Conservation (phyloP, 2,888 invertebrate species). For the Dyspetes luteomarginatus region DNA sequence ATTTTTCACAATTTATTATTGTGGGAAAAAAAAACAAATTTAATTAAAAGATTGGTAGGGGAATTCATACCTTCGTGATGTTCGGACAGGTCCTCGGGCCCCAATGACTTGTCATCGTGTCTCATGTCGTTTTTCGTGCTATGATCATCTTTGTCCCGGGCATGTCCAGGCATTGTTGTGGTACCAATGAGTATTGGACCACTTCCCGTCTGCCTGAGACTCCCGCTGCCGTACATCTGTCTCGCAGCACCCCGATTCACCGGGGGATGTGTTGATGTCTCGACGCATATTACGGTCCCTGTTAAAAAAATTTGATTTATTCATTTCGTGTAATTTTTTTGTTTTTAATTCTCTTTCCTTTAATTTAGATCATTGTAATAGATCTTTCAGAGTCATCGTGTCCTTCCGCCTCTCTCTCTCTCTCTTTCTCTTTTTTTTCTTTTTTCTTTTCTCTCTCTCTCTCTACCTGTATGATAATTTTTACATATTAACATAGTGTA, state of each 20-base stretch:
- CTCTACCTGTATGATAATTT: too few species aligned
- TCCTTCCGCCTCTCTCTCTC: too few species aligned
- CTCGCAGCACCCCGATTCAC: constrained; percentile 85
- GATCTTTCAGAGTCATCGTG: too few species aligned
- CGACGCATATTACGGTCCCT: constrained; percentile 56
- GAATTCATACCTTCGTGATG: constrained; percentile 64
- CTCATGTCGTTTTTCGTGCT: constrained; percentile 69
- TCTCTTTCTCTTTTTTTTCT: background rate
- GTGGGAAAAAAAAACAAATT: too few species aligned
- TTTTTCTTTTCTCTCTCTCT: background rate
- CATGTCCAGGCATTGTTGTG: constrained; percentile 66
- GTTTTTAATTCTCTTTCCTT: background rate
- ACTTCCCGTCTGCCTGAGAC: constrained; percentile 84
- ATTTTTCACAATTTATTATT: too few species aligned
- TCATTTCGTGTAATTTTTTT: background rate
- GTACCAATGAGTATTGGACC: constrained; percentile 78
- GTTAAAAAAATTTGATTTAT: background rate
- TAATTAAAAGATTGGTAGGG: background rate
- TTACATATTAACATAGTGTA: too few species aligned
- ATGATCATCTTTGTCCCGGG: constrained; percentile 62
- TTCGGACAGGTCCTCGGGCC: constrained; percentile 62
- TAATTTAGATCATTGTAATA: background rate
- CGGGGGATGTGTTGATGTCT: constrained; percentile 83
- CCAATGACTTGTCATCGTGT: constrained; percentile 68
- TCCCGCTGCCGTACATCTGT: constrained; percentile 86